phyloP scores from a whole-genome alignment of 37 sponge, comb jelly and placozoan species.

The Bolinopsis microptera region DNA sequence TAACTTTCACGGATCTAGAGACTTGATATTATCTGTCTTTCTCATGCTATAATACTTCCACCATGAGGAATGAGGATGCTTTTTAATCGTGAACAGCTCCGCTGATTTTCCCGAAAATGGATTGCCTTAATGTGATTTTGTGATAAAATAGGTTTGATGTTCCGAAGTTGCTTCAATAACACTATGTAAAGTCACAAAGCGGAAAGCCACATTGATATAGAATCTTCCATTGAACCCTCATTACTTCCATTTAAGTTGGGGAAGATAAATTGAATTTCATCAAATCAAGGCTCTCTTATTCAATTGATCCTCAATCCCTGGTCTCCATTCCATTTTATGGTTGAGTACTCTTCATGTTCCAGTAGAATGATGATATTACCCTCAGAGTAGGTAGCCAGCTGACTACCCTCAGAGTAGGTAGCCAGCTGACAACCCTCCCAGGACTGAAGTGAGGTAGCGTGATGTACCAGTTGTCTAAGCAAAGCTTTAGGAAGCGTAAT shows the following conservation, averaged over 20 bases:
- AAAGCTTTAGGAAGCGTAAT: too few species aligned
- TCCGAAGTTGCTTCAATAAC: neutral
- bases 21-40: too few species aligned
- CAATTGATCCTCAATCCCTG: neutral
- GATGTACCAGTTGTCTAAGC: too few species aligned
- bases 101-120: too few species aligned
- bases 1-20: too few species aligned
- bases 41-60: too few species aligned
- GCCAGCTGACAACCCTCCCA: neutral
- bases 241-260: neutral
- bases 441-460: too few species aligned
- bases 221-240: neutral
- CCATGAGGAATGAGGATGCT: too few species aligned
- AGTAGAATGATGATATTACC: too few species aligned
- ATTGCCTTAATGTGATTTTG: too few species aligned
- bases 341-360: neutral
- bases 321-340: neutral
- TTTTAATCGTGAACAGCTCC: too few species aligned
- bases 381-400: neutral
- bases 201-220: neutral
- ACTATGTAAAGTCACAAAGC: neutral
- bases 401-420: neutral
- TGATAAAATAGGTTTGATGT: neutral
- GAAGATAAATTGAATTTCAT: neutral
- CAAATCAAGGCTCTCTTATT: neutral